phyloP scores from a whole-genome alignment of 1,140 invertebrate genomes.

The Aporrectodea caliginosa region DNA sequence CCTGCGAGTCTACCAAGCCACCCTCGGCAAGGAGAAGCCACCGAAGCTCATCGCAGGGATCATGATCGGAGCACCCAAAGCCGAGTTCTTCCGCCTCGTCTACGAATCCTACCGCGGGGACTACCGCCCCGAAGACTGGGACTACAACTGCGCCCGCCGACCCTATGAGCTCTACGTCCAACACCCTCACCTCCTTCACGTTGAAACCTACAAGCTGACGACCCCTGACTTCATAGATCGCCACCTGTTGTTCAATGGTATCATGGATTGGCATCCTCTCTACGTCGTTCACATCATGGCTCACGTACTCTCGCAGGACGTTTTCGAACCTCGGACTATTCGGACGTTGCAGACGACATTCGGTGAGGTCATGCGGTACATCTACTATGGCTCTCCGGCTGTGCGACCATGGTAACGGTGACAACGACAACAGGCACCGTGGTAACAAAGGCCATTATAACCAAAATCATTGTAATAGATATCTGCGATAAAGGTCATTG shows the following conservation, averaged over 20 bases:
- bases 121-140: slow-evolving; percentile 24
- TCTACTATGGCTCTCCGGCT: slow-evolving; percentile 14
- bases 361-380: slow-evolving; percentile 25
- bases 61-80: slow-evolving; percentile 46
- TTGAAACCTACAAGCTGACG: slow-evolving; percentile 18
- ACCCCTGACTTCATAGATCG: slow-evolving; percentile 24
- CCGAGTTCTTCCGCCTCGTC: slow-evolving; percentile 46
- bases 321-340: slow-evolving; percentile 8
- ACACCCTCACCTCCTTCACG: slow-evolving; percentile 17
- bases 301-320: background rate
- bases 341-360: slow-evolving; percentile 3
- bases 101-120: slow-evolving; percentile 41
- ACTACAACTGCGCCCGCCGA: slow-evolving; percentile 26
- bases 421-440: background rate
- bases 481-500: background rate
- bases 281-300: slow-evolving; percentile 26
- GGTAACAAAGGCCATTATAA: too few species aligned
- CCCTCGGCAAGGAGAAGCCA: slow-evolving; percentile 28
- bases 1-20: slow-evolving; percentile 20
- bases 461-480: too few species aligned
- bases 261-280: slow-evolving; percentile 21
- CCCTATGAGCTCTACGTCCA: slow-evolving; percentile 22
- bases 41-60: slow-evolving; percentile 48
- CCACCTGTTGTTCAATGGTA: background rate
- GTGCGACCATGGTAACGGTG: background rate